phyloP scores from a whole-genome alignment of 2,888 invertebrate species.

The Nemoura dubitans region DNA sequence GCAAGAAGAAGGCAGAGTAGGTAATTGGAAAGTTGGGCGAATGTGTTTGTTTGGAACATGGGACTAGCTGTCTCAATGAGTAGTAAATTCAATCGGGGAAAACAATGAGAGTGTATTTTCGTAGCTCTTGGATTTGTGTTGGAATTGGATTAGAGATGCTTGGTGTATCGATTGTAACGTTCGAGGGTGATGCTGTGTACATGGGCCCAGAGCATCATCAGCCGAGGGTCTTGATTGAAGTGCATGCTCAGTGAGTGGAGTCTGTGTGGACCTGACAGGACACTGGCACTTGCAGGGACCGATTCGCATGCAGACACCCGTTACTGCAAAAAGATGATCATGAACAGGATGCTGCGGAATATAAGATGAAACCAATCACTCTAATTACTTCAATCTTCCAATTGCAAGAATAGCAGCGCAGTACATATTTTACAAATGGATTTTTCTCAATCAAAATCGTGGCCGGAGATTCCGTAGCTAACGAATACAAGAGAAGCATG shows the following conservation, averaged over 20 bases:
- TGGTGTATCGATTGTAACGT: neutral
- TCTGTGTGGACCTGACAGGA: neutral
- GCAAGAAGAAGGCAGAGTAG: neutral
- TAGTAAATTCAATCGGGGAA: neutral
- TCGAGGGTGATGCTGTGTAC: neutral
- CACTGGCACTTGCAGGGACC: neutral
- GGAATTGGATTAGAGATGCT: neutral
- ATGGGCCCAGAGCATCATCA: neutral
- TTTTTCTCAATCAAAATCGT: neutral
- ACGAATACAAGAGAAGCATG: no score
- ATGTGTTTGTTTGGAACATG: neutral
- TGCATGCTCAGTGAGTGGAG: neutral
- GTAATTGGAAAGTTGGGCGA: conserved; percentile 7
- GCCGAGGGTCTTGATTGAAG: neutral
- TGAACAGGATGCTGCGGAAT: neutral
- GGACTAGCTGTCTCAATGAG: conserved; percentile 12
- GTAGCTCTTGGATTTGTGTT: conserved; percentile 5
- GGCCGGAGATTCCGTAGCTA: neutral
- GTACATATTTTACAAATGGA: neutral
- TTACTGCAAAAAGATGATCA: neutral
- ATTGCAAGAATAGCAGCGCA: neutral
- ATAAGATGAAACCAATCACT: conserved; percentile 1
- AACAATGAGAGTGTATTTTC: neutral
- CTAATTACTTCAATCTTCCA: neutral
- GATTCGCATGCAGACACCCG: neutral